phyloP scores from a whole-genome alignment of 2,888 invertebrate species.

The Lasius fuliginosus region DNA sequence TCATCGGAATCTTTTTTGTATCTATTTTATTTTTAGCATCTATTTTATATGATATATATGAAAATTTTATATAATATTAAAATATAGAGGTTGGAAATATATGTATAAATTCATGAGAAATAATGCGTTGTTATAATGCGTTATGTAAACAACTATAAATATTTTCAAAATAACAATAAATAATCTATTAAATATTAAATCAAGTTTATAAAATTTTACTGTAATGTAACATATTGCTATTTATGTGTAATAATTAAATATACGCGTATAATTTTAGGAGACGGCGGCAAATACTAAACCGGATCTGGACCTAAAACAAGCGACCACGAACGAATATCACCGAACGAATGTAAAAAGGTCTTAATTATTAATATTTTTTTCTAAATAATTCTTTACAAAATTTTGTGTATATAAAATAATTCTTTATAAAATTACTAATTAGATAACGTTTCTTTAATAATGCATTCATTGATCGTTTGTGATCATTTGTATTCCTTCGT shows the following conservation, averaged over 20 bases:
- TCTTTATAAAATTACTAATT: background rate
- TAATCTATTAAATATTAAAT: background rate
- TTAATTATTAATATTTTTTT: background rate
- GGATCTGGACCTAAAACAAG: background rate
- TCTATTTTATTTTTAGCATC: background rate
- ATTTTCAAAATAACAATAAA: background rate
- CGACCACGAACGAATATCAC: background rate
- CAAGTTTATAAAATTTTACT: background rate
- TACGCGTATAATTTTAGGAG: background rate
- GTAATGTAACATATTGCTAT: background rate
- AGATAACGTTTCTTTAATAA: background rate
- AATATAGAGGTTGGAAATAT: background rate
- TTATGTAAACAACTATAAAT: background rate
- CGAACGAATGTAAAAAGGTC: background rate
- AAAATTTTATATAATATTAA: background rate
- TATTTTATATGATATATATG: background rate
- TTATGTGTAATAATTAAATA: no score
- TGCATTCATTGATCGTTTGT: background rate
- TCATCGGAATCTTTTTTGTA: background rate
- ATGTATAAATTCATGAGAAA: background rate
- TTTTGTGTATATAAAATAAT: no score
- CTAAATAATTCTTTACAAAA: background rate
- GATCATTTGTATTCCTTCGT: background rate
- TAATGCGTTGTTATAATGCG: background rate
- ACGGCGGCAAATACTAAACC: background rate